Evolutionary conservation across 2,797 vertebrate genomes (phyloP), one percentile per base, ranked within the genome.

Genomic region (Menidia menidia): DNA sequence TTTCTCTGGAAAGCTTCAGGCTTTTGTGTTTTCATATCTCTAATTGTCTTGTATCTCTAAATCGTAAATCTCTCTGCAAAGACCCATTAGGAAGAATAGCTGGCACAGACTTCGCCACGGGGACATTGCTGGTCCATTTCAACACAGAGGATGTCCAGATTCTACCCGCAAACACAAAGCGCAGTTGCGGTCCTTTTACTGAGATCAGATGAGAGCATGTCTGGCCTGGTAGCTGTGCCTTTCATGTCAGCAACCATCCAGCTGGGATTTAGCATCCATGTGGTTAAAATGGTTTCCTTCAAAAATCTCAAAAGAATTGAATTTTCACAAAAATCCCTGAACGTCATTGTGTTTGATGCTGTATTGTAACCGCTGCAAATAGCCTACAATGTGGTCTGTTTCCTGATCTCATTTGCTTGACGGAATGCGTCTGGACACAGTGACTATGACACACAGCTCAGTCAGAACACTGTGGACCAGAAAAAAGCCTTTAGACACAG

Each of bases 41-140:
- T 93, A 92, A 94, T 93, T 93, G 88, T 90, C 80, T 84, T 62
- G 71, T 88, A 91, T 93, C 89, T 88, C 68, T 75, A 57, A 13
- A 68, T 88, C 85, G 55, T 92, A 91, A 92, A 92, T 93, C 91
- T 91, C 72, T 82, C 83, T 68, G 70, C 73, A 80, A 91, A 69
- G 81, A 81, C 79, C 86, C 85, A 91, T 92, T 92, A 92, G 81
- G 75, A 77, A 87, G 82, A 92, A 90, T 77, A 82, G 77, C 87
- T 90, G 74, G 80, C 82, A 72, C 70, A 72, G 73, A 78, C 73
- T 79, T 64, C 69, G 61, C 71, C 68, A 75, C 55, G 4, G 76
- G 81, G 85, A 88, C 79, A 48, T 33, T 43, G 60, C 58, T 59
- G 70, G 68, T 74, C 73, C 60, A 45, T 63, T 77, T 66, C 67